Evolutionary conservation across 2,797 vertebrate genomes (phyloP), one percentile per base, ranked within the genome.

Genomic region (Onychomys leucogaster): DNA sequence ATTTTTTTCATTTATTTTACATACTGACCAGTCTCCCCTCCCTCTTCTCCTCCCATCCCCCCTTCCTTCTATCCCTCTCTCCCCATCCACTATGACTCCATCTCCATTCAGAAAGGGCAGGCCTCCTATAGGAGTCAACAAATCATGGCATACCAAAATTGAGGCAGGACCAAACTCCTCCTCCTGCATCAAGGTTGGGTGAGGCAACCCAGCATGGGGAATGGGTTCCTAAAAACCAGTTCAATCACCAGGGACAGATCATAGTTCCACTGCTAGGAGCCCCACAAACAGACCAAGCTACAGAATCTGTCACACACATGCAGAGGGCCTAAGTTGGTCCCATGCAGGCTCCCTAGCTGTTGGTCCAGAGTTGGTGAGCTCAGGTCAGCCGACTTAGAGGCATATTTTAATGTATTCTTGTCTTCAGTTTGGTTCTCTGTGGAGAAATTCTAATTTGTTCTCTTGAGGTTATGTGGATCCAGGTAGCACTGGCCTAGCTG

Each of bases 391-490:
- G 25, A 27, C 41, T 46, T 29, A 76, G 41, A 52, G 43, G 52
- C 19, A 11, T 76, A 57, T 59, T 88, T 88, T 46, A 77, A 32
- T 34, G 55, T 49, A 88, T 43, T 59, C 5, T 71, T 80, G 55
- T 8, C 46, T n/a, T 88, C 77, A 25, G 77, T 75, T 90, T 92
- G 34, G n/a, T 86, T 81, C 32, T 91, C 43, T 89, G 81, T 94
- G 46, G 29, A 88, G 29, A 88, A 83, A 85, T 95, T 87, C n/a
- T 96, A 4, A 2, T 87, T 77, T 87, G 59, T n/a, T 88, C 23
- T 76, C 13, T 69, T 71, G 6, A 81, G 21, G 76, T 2, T 41
- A 65, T 43, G n/a, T 77, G 43, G 25, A 32, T 69, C 16, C 59
- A 37, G 52, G 29, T 63, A 34, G 59, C 19, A 29, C 32, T 88